Evolutionary conservation across 2,797 vertebrate species (phyloP).

Genomic region (Acropternis orthonyx): DNA sequence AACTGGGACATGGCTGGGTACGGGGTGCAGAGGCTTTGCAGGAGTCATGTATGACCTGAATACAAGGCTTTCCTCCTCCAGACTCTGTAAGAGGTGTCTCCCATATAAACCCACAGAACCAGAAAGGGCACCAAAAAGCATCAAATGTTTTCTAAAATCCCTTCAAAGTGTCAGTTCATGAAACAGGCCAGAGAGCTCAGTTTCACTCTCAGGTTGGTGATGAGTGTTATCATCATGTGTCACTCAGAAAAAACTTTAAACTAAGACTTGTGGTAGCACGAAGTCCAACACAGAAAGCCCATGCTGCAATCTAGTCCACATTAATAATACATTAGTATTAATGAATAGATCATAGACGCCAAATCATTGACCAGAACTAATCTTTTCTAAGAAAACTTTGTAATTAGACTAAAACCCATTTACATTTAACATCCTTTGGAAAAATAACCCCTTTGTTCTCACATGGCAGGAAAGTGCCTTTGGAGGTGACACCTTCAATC

Average conservation of each 20-base stretch:
- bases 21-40: not conserved
- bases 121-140: not conserved
- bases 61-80: not conserved
- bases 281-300: not conserved
- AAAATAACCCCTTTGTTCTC: not conserved
- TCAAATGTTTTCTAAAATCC: not conserved
- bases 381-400: not conserved
- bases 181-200: not conserved
- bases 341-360: not conserved
- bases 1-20: not conserved
- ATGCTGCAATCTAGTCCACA: not conserved
- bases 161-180: not conserved
- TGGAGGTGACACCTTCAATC: not conserved
- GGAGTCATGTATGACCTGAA: not conserved
- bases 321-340: not conserved
- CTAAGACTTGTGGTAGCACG: not conserved
- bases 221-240: not conserved
- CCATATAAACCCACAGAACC: not conserved
- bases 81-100: not conserved
- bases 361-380: not conserved
- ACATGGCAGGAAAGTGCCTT: not conserved
- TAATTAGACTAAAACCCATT: not conserved
- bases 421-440: not conserved
- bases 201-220: not conserved
- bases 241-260: not conserved